Evolutionary conservation across 1,140 invertebrate species (phyloP), one percentile per base, ranked within the genome.

Genomic region (Cydia pomonella): DNA sequence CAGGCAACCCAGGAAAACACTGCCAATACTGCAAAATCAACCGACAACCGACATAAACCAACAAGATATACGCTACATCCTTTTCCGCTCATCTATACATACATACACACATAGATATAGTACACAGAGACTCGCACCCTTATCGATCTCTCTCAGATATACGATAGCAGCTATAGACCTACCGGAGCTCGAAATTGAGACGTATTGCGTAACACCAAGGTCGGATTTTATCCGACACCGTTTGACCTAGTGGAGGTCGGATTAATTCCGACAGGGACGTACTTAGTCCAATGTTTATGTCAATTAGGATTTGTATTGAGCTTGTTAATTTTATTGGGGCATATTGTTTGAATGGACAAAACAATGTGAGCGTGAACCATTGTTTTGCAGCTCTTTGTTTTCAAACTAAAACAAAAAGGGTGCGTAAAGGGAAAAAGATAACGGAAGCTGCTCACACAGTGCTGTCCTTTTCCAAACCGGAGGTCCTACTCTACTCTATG

Each of bases 241-340:
- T 38, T 38, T 33, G 29, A 69, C 63, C 63, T 64, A 64, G 25
- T 64, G 13, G 63, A 27, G 63, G 64, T 33, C 64, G 64, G 64
- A 69, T 69, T 69, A 69, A 69, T 69, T 69, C 64, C n/a, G 18
- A 33, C 64, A 69, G 64, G 64, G 64, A 18, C 64, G 64, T 69
- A 69, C 64, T 69, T 69, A 33, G 63, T 18, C 53, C 4, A 64
- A 64, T 64, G 64, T 38, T 33, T 38, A 69, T 38, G 64, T 69
- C 64, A 69, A 69, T 69, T 69, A 69, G 64, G n/a, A 69, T 69
- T 69, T 69, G 64, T 69, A 69, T 69, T 69, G 64, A 33, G 64
- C 64, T 69, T 38, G 64, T 69, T 69, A 33, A 69, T 69, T 69
- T 69, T 33, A 69, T 69, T 69, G 64, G 64, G 23, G 18, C 53